Percentiles rank a stretch among this genome's conserved stretches.
phyloP scores from a whole-genome alignment of 1,140 invertebrate species.

The Holotrichia oblita region DNA sequence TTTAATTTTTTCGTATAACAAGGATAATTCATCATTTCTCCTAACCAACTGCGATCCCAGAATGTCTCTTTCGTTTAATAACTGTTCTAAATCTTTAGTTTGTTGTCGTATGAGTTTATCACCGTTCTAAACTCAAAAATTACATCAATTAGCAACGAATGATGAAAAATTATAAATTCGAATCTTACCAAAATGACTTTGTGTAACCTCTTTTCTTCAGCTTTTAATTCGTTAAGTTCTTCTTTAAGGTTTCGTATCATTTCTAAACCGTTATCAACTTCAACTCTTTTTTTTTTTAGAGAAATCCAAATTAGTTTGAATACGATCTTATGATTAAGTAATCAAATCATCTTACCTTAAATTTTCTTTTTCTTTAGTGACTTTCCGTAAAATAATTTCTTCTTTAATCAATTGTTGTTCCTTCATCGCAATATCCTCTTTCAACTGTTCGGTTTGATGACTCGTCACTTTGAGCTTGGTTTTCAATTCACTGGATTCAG shows the following conservation, averaged over 20 bases:
- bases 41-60: conserved; percentile 72
- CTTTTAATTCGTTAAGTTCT: conserved; percentile 52
- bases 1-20: conserved; percentile 73
- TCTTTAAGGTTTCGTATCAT: conserved; percentile 50
- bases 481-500: conserved; percentile 73
- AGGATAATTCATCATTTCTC: conserved; percentile 72
- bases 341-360: conserved; percentile 59
- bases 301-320: not conserved
- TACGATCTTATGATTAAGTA: conserved; percentile 60
- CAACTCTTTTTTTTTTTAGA: conserved; percentile 49
- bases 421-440: conserved; percentile 74
- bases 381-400: conserved; percentile 70
- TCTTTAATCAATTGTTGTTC: conserved; percentile 71
- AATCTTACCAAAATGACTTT: conserved; percentile 52
- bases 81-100: conserved; percentile 67
- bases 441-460: conserved; percentile 75
- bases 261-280: conserved; percentile 54
- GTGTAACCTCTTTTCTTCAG: conserved; percentile 55
- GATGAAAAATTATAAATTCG: not conserved
- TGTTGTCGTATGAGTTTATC: conserved; percentile 67
- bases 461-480: conserved; percentile 70
- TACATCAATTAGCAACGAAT: conserved; percentile 58
- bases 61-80: conserved; percentile 69
- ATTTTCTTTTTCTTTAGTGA: conserved; percentile 77
- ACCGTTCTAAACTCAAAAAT: conserved; percentile 61